phyloP scores from a whole-genome alignment of 1,140 invertebrate genomes.

The Papilio glaucus region DNA sequence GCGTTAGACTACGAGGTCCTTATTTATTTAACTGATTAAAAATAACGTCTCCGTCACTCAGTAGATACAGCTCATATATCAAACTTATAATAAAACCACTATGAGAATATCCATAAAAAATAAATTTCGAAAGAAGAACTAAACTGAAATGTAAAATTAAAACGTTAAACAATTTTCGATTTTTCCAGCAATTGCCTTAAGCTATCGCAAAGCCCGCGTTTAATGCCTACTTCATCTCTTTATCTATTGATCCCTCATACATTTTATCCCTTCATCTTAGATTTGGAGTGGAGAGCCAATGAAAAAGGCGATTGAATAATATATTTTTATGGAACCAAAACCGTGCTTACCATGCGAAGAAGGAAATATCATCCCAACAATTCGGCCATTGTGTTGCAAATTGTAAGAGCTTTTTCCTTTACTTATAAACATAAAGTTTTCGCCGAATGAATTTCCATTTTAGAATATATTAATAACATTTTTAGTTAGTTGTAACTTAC shows the following conservation, averaged over 20 bases:
- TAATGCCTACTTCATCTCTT: constrained; percentile 45
- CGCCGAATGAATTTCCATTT: constrained; percentile 64
- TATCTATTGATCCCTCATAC: constrained; percentile 66
- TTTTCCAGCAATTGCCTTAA: constrained; percentile 34
- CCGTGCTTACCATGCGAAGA: constrained; percentile 74
- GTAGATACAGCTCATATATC: too few relatives aligned
- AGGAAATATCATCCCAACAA: constrained; percentile 78
- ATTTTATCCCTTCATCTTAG: constrained; percentile 69
- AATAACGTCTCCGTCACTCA: too few relatives aligned
- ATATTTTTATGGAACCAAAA: constrained; percentile 76
- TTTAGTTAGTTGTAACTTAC: too few relatives aligned
- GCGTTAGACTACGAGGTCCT: too few relatives aligned
- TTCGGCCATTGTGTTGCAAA: constrained; percentile 80
- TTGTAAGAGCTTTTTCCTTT: constrained; percentile 75
- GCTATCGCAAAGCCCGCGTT: constrained; percentile 33
- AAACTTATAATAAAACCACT: too few relatives aligned
- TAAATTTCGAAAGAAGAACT: background rate
- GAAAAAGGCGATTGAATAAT: constrained; percentile 80
- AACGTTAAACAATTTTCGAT: constrained; percentile 23
- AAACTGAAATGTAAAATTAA: background rate
- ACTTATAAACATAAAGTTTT: constrained; percentile 79
- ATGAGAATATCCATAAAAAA: background rate
- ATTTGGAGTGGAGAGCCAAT: constrained; percentile 69
- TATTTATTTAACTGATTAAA: too few relatives aligned
- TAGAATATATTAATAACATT: constrained; percentile 77